These are phyloP conservation scores for Acanthosoma haemorrhoidale DNA, from an alignment of 2,888 invertebrate genomes.

Conservation along the genomic window DNA sequence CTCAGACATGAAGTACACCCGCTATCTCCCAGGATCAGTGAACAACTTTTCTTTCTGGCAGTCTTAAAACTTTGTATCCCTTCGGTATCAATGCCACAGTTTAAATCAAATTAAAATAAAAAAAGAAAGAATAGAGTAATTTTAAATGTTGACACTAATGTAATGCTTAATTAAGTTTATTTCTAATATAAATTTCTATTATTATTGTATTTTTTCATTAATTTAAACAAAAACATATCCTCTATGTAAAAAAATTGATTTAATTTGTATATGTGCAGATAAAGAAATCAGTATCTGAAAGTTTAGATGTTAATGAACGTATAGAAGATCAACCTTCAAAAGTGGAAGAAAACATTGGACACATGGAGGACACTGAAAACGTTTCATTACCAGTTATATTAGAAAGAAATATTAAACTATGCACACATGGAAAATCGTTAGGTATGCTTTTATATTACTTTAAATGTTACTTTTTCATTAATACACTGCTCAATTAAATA, in stretches of 20 bases:
- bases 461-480: no score
- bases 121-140: not conserved
- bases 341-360: not conserved
- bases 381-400: not conserved
- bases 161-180: no score
- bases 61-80: no score
- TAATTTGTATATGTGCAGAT: not conserved
- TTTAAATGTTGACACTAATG: not conserved
- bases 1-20: no score
- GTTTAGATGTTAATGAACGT: not conserved
- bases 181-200: not conserved
- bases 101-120: not conserved
- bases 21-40: no score
- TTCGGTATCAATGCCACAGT: no score
- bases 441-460: not conserved
- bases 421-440: not conserved
- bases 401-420: not conserved
- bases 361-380: not conserved
- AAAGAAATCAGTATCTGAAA: not conserved
- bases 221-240: no score
- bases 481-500: no score
- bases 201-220: no score
- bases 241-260: not conserved
- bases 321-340: not conserved
- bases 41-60: no score